Conservation (phyloP, 2,797 vertebrate species). For the Coracias cyanogaster region DNA sequence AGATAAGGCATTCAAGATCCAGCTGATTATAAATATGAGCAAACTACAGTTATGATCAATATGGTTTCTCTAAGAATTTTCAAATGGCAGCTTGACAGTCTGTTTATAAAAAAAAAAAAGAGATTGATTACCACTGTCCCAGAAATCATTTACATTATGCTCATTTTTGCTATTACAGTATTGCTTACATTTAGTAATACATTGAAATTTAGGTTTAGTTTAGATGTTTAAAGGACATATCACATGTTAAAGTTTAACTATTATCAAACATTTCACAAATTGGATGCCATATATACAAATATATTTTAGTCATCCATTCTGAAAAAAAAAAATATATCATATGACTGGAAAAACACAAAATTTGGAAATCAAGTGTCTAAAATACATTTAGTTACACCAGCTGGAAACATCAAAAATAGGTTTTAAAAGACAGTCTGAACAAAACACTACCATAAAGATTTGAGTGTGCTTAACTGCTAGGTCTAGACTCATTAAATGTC, state of each 20-base stretch:
- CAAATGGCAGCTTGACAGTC: background rate
- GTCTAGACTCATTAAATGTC: slow-evolving; percentile 55
- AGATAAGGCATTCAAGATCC: background rate
- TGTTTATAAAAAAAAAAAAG: background rate
- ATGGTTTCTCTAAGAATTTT: slow-evolving; percentile 2
- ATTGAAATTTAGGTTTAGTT: background rate
- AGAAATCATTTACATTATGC: background rate
- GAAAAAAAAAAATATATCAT: background rate
- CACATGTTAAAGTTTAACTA: background rate
- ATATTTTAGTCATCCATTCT: background rate
- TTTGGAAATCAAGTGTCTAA: background rate
- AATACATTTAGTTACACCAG: background rate
- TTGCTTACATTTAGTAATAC: background rate
- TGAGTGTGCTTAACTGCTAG: slow-evolving; percentile 14
- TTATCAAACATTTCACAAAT: background rate
- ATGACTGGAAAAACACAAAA: background rate
- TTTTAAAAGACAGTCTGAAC: background rate
- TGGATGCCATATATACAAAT: background rate
- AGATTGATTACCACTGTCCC: background rate
- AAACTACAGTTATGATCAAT: slow-evolving; percentile 12
- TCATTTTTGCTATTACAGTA: background rate
- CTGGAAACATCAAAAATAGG: background rate
- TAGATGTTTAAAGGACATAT: background rate
- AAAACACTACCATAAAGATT: background rate
- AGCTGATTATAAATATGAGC: background rate